These are phyloP conservation scores for Tetramorium simillimum DNA, from an alignment of 1,140 invertebrate genomes.

Conservation along the genomic window DNA sequence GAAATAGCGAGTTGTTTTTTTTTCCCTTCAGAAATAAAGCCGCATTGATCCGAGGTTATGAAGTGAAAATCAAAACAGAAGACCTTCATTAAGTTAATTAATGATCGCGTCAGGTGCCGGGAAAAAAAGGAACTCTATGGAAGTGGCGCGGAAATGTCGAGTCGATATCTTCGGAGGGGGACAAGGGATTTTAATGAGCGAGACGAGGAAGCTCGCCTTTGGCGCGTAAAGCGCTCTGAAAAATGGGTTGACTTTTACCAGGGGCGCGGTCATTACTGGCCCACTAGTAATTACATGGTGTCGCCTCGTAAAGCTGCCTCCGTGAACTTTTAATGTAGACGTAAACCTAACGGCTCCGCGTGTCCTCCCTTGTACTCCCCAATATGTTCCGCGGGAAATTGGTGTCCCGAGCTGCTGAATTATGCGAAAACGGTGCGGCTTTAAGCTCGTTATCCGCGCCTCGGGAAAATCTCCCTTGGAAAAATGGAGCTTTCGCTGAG, in stretches of 20 bases:
- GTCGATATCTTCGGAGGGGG: slow-evolving; percentile 26
- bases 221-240: slow-evolving; percentile 45
- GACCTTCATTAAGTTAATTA: slow-evolving; percentile 34
- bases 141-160: slow-evolving; percentile 11
- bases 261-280: slow-evolving; percentile 23
- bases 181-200: slow-evolving; percentile 7
- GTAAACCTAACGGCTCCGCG: slow-evolving; percentile 27
- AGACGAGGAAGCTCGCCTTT: slow-evolving; percentile 43
- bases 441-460: slow-evolving; percentile 13
- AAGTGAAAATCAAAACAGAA: slow-evolving; percentile 24
- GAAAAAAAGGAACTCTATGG: background rate
- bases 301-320: slow-evolving; percentile 52
- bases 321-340: slow-evolving; percentile 61
- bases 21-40: background rate
- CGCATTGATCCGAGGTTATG: background rate
- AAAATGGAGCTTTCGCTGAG: background rate
- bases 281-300: slow-evolving; percentile 52
- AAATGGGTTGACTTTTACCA: slow-evolving; percentile 55
- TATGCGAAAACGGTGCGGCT: slow-evolving; percentile 17
- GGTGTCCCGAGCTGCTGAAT: slow-evolving; percentile 28
- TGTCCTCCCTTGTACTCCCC: slow-evolving; percentile 26
- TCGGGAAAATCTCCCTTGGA: background rate
- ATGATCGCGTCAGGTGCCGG: background rate
- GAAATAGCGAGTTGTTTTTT: background rate
- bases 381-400: slow-evolving; percentile 51